Base-by-base conservation (phyloP, 92 coral and sea anemone species). In the Zoanthus gigantus region DNA sequence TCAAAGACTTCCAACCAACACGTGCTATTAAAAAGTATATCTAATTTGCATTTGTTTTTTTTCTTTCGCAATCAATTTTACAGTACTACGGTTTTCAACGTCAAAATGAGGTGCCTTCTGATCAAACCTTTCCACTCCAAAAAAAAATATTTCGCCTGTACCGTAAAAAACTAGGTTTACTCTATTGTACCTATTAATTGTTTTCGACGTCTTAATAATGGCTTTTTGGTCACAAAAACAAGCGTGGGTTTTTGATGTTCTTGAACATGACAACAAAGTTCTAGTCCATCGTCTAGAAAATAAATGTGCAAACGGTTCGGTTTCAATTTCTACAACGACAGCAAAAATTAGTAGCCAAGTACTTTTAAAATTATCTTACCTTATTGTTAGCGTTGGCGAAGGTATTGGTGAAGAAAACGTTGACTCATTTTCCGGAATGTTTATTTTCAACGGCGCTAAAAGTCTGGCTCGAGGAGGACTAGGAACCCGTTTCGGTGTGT, bases 381-480 rank as follows among this genome's bases (percentile, higher is more conserved):
- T 97, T 84, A 97, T 97, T 15, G 99, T 97, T 65, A 95, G 95
- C 31, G 99, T 97, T 54, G 99, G 99, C 12, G 99, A 97, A 54
- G 99, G 99, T 66, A 95, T 53, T 10, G 99, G 99, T 28, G 99
- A 97, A n/a, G 94, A 90, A 47, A 96, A 79, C 47, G 92, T 47
- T 47, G 93, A 89, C 74, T 97, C 98, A 18, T 94, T 89, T 72
- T 92, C 97, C 58, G 99, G 99, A 75, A 97, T 95, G 92, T 94
- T 97, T 87, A 97, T 97, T 92, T 96, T 94, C 78, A 97, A 92
- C 31, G 99, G 97, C 78, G 99, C 93, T 45, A 94, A 90, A 72
- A 79, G 88, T 89, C 96, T 97, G 76, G 98, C 92, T 88, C 95
- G 92, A 15, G 99, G 99, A 16, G 99, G 99, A 90, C 99, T 97